Percentiles rank a stretch among this genome's conserved stretches.
Conservation (phyloP, 2,113 vertebrate genomes). For the Rhea americana region DNA sequence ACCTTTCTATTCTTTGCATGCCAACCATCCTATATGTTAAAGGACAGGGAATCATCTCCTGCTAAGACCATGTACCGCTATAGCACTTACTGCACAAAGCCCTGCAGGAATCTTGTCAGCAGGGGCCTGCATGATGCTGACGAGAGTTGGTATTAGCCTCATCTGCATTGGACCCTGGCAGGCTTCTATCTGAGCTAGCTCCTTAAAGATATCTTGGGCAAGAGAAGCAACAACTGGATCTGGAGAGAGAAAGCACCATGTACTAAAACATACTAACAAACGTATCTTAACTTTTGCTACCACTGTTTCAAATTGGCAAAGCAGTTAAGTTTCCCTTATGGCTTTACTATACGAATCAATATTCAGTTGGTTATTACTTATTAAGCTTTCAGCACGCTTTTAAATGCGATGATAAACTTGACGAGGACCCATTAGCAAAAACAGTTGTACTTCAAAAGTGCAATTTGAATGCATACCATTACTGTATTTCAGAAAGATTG, state of each 20-base stretch:
- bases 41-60: not conserved
- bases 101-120: slow-evolving; percentile 95
- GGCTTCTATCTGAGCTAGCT: slow-evolving; percentile 94
- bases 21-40: rapidly evolving
- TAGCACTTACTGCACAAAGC: slow-evolving; percentile 91
- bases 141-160: slow-evolving; percentile 94
- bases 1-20: not conserved
- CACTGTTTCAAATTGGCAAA: not conserved
- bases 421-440: not conserved
- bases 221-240: slow-evolving; percentile 97
- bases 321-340: not conserved
- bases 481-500: slow-evolving; percentile 97
- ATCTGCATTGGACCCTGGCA: slow-evolving; percentile 98
- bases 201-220: slow-evolving; percentile 98
- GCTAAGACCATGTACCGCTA: not conserved
- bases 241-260: slow-evolving; percentile 67
- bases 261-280: slow-evolving; percentile 2
- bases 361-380: not conserved
- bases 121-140: slow-evolving; percentile 99
- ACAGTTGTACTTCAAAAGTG: not conserved
- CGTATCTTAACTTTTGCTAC: not conserved
- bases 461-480: slow-evolving; percentile 80
- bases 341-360: not conserved
- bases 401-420: not conserved
- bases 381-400: not conserved